Percentiles rank a stretch among this genome's conserved stretches.
Evolutionary conservation across 2,113 vertebrate genomes (phyloP).

Genomic region (Panthera tigris): DNA sequence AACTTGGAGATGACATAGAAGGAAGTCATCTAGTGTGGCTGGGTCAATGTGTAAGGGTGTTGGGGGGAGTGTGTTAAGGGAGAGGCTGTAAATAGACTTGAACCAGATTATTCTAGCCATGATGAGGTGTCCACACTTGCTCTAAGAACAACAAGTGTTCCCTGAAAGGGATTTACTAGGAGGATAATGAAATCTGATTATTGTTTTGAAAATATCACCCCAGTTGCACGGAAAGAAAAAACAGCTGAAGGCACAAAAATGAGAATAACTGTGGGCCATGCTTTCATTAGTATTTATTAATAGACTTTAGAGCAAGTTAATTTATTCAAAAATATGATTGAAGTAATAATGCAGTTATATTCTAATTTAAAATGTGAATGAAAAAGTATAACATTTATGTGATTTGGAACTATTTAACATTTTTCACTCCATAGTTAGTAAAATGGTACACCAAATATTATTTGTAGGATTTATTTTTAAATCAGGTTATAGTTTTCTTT

Average conservation of each 20-base stretch:
- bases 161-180: slow-evolving; percentile 1
- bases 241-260: neutral
- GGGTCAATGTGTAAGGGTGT: neutral
- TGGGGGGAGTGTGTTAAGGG: neutral
- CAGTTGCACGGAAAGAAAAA: neutral
- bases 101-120: neutral
- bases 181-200: neutral
- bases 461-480: neutral
- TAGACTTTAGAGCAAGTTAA: neutral
- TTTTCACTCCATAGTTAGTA: neutral
- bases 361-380: neutral
- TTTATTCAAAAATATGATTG: slow-evolving; percentile 1
- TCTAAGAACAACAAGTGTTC: neutral
- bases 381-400: neutral
- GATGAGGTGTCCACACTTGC: neutral
- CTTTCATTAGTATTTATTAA: neutral
- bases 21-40: neutral
- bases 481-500: neutral
- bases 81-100: neutral
- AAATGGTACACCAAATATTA: neutral
- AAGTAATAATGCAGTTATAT: neutral
- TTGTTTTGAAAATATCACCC: slow-evolving; percentile 37
- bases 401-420: neutral
- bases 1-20: neutral
- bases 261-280: neutral